phyloP scores from a whole-genome alignment of 2,888 invertebrate species.

The Fabriciana adippe region DNA sequence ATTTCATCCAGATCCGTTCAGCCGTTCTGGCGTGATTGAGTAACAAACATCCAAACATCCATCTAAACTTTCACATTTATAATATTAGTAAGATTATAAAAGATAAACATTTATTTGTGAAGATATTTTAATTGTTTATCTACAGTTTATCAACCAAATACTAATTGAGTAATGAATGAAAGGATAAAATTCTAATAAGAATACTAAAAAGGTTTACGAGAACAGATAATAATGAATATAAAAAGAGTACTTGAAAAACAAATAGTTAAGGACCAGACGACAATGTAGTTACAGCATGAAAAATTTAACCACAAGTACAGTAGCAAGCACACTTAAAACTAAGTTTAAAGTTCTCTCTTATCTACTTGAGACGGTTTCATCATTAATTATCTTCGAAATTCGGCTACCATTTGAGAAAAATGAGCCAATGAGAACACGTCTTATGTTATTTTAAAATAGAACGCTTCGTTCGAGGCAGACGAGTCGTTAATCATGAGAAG shows the following conservation, averaged over 20 bases:
- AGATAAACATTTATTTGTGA: no score
- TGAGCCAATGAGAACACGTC: constrained; percentile 63
- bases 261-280: constrained; percentile 43
- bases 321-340: constrained; percentile 65
- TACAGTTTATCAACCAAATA: background rate
- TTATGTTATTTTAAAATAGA: constrained; percentile 71
- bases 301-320: constrained; percentile 59
- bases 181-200: constrained; percentile 1
- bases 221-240: constrained; percentile 30
- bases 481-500: constrained; percentile 70
- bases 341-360: constrained; percentile 57
- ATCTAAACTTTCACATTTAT: no score
- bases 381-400: constrained; percentile 76
- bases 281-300: constrained; percentile 67
- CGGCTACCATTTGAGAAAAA: constrained; percentile 74
- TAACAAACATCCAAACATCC: no score
- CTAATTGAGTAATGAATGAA: background rate
- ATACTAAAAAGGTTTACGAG: constrained; percentile 15
- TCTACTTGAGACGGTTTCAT: constrained; percentile 60
- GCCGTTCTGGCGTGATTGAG: no score
- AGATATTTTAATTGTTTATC: background rate
- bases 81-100: no score
- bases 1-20: no score
- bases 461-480: constrained; percentile 60
- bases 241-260: constrained; percentile 34